These are phyloP conservation scores for Phthorimaea operculella DNA, from an alignment of 1,140 invertebrate genomes.

Conservation along the genomic window DNA sequence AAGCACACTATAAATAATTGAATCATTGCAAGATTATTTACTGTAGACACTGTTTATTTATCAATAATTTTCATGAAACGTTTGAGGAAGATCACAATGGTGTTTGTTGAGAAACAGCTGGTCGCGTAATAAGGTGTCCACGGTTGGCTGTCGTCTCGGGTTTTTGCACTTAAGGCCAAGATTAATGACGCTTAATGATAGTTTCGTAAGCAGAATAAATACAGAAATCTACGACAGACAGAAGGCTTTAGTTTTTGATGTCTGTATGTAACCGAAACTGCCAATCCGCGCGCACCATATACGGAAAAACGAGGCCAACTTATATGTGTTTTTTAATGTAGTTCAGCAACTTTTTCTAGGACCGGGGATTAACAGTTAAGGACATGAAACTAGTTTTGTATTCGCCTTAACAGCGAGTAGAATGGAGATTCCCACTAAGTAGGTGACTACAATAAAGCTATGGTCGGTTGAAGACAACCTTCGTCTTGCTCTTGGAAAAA, in stretches of 20 bases:
- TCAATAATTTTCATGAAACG: not conserved
- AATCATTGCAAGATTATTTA: not conserved
- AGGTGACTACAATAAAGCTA: not conserved
- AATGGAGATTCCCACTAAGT: not conserved
- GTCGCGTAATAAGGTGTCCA: conserved; percentile 22
- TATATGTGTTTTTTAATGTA: conserved; percentile 15
- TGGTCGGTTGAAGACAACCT: not conserved
- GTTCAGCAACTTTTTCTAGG: not conserved
- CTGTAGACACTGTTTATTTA: not conserved
- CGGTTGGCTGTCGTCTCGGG: conserved; percentile 16
- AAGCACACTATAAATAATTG: not conserved
- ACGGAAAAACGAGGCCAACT: not conserved
- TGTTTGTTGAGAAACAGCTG: conserved; percentile 24
- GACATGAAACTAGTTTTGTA: conserved; percentile 2
- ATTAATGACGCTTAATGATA: conserved; percentile 21
- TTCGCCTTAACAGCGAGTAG: not conserved
- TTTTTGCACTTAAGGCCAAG: conserved; percentile 38
- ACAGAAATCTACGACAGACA: conserved; percentile 14
- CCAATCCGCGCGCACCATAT: too few species aligned
- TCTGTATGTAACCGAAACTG: too few species aligned
- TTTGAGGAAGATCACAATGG: conserved; percentile 3
- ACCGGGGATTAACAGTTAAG: not conserved
- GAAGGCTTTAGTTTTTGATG: too few species aligned
- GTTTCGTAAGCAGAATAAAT: conserved; percentile 19
- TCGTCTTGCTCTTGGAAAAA: not conserved